phyloP scores from a whole-genome alignment of 2,113 vertebrate genomes.

The Collichthys lucidus region DNA sequence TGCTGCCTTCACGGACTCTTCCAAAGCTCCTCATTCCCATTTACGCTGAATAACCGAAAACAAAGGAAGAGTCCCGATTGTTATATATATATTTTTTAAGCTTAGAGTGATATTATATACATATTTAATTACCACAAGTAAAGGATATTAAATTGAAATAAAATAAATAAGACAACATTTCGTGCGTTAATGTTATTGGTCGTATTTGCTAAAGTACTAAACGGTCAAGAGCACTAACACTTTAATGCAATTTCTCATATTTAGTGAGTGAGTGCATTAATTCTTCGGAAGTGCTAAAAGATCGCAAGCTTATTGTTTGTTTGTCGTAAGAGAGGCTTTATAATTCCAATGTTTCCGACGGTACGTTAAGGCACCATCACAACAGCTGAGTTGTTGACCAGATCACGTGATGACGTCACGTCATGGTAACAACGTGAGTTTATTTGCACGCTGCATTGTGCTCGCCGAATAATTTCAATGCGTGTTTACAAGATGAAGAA shows the following conservation, averaged over 20 bases:
- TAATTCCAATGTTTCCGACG: not conserved
- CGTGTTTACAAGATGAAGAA: not conserved
- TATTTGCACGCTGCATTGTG: not conserved
- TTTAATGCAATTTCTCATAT: not conserved
- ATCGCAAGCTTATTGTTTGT: not conserved
- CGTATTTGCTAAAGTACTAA: no score
- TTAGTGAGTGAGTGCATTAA: not conserved
- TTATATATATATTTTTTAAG: no score
- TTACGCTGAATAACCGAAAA: accelerated
- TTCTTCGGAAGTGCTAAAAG: not conserved
- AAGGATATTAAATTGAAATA: no score
- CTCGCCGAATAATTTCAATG: not conserved
- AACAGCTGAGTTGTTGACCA: conserved; percentile 75
- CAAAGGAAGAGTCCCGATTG: not conserved
- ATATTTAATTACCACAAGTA: no score
- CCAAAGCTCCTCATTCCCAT: not conserved
- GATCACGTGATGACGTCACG: conserved; percentile 72
- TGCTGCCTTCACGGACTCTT: conserved; percentile 65
- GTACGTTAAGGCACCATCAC: conserved; percentile 28
- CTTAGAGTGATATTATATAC: not conserved
- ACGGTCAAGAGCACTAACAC: not conserved
- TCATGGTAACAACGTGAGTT: conserved; percentile 16
- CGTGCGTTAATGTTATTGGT: no score
- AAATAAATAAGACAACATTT: no score
- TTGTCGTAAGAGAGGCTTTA: accelerated